A percentile compares a stretch with the other conserved stretches of the same genome.
Conservation (phyloP, 2,797 vertebrate species). For the Enteromius mattozi region DNA sequence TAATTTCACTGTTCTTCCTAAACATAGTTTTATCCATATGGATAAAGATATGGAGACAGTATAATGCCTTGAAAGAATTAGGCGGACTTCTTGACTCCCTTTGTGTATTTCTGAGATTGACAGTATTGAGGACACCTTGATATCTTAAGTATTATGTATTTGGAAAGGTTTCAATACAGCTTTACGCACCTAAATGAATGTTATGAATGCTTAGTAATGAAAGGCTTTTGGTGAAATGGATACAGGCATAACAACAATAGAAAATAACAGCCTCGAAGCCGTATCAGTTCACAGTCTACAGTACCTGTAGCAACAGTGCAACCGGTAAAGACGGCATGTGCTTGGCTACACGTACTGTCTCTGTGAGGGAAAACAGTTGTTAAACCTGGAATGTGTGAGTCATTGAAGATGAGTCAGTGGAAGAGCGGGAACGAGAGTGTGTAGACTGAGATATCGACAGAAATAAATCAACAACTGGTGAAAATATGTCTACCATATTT, state of each 20-base stretch:
- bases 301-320: constrained; percentile 49
- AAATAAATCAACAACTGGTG: constrained; percentile 59
- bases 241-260: constrained; percentile 17
- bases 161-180: constrained; percentile 5
- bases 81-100: not conserved
- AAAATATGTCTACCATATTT: constrained; percentile 58
- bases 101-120: not conserved
- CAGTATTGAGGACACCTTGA: constrained; percentile 15
- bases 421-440: constrained; percentile 49
- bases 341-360: constrained; percentile 51
- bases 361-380: constrained; percentile 63
- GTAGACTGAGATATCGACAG: constrained; percentile 59
- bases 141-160: not conserved
- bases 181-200: constrained; percentile 34
- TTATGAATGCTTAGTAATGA: constrained; percentile 34
- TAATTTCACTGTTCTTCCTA: constrained; percentile 2
- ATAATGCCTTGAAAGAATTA: constrained; percentile 33
- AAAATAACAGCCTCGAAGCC: constrained; percentile 46
- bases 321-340: constrained; percentile 55
- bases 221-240: constrained; percentile 21
- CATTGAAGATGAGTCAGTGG: constrained; percentile 64
- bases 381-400: constrained; percentile 67
- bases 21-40: constrained; percentile 1
- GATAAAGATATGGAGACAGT: not conserved
- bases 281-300: constrained; percentile 48